These are phyloP conservation scores for Hololepta plana DNA, from an alignment of 2,888 invertebrate genomes.

Conservation along the genomic window DNA sequence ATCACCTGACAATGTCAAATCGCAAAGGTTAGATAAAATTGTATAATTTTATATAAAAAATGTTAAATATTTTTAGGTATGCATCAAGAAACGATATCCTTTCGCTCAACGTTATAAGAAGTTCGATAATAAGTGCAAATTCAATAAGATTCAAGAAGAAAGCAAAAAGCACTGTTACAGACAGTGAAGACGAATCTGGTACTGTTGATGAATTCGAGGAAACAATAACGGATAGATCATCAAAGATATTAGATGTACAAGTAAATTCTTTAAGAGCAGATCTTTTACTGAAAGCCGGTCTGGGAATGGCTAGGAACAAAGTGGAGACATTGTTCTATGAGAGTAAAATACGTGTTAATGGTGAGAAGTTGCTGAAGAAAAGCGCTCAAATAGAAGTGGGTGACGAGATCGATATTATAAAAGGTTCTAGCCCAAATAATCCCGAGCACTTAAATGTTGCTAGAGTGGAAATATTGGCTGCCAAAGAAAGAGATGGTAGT, in stretches of 20 bases:
- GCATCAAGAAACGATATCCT: too few relatives aligned
- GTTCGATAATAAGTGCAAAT: too few relatives aligned
- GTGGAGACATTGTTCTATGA: conserved; percentile 64
- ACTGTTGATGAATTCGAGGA: conserved; percentile 31
- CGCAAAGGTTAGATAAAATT: too few relatives aligned
- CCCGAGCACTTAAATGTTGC: conserved; percentile 48
- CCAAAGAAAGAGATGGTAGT: conserved; percentile 34
- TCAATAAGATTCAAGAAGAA: too few relatives aligned
- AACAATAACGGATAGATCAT: conserved; percentile 32
- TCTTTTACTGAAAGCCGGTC: conserved; percentile 45
- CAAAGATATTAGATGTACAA: conserved; percentile 43
- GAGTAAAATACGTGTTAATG: conserved; percentile 64
- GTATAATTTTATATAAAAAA: too few relatives aligned
- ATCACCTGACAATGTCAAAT: too few relatives aligned
- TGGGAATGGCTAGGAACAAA: conserved; percentile 60
- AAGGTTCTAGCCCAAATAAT: conserved; percentile 46
- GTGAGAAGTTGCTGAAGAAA: conserved; percentile 58
- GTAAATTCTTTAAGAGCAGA: conserved; percentile 54
- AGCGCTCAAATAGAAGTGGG: conserved; percentile 43
- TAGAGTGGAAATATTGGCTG: conserved; percentile 44
- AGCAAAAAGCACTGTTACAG: conserved; percentile 11
- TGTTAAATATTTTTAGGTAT: too few relatives aligned
- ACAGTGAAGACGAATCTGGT: too few relatives aligned
- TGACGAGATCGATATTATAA: conserved; percentile 65
- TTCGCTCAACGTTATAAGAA: too few relatives aligned